Percentiles rank a stretch among this genome's conserved stretches.
phyloP scores from a whole-genome alignment of 2,797 vertebrate genomes.

The Acrossocheilus fasciatus region DNA sequence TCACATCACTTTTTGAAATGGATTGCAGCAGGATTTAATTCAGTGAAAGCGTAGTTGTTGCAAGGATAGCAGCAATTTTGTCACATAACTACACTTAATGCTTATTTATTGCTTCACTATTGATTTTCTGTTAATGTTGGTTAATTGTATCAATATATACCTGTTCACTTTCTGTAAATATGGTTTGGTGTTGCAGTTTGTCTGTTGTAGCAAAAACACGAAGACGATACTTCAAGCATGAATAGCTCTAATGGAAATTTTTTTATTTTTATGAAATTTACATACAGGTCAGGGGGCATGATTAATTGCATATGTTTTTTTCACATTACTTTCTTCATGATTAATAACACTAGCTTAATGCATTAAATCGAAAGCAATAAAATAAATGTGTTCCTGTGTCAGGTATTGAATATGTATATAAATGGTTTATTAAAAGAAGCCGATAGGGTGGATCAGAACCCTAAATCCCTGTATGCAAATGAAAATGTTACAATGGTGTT shows the following conservation, averaged over 20 bases:
- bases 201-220: not conserved
- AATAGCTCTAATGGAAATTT: slow-evolving; percentile 13
- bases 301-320: not conserved
- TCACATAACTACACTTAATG: not conserved
- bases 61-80: not conserved
- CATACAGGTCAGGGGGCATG: not conserved
- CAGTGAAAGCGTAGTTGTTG: not conserved
- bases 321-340: slow-evolving; percentile 7
- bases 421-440: not conserved
- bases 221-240: not conserved
- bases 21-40: not conserved
- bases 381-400: not conserved
- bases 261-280: slow-evolving; percentile 1
- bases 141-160: not conserved
- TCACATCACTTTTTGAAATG: not conserved
- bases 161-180: not conserved
- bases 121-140: not conserved
- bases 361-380: not conserved
- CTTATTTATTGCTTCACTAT: not conserved
- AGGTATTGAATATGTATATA: not conserved
- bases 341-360: slow-evolving; percentile 4
- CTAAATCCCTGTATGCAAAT: not conserved
- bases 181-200: not conserved
- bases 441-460: not conserved
- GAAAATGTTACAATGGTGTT: not conserved